Conservation (phyloP, 1,140 invertebrate species). For the Drosophila ananassae region DNA sequence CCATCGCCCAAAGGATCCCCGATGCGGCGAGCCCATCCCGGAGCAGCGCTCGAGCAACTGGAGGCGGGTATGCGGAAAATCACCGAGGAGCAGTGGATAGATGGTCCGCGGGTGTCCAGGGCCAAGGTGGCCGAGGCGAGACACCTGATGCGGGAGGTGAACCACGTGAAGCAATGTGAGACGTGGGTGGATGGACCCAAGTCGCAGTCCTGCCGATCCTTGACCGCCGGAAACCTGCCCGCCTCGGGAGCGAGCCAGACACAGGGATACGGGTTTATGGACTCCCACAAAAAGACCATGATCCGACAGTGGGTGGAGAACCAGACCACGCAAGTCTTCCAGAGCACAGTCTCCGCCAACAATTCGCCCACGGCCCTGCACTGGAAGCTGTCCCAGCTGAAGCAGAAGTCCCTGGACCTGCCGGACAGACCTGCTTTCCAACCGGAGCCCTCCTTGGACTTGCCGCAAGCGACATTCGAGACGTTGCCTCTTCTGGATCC, state of each 20-base stretch:
- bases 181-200: conserved; percentile 97
- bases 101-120: conserved; percentile 94
- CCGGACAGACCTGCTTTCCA: conserved; percentile 59
- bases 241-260: conserved; percentile 59
- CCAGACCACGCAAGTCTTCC: conserved; percentile 91
- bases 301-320: conserved; percentile 97
- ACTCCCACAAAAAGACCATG: conserved; percentile 95
- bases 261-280: conserved; percentile 93
- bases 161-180: conserved; percentile 90
- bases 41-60: conserved; percentile 67
- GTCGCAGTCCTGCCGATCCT: conserved; percentile 69
- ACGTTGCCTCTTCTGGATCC: conserved; percentile 37
- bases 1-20: conserved; percentile 86
- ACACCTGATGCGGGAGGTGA: conserved; percentile 90
- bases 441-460: conserved; percentile 35
- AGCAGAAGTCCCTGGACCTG: conserved; percentile 77
- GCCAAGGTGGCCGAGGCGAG: conserved; percentile 92
- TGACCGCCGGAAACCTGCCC: conserved; percentile 78
- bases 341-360: conserved; percentile 68
- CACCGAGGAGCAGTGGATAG: conserved; percentile 96
- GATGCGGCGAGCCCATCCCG: conserved; percentile 83
- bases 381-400: conserved; percentile 76
- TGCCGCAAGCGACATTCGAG: conserved; percentile 41
- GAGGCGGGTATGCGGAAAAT: conserved; percentile 81
- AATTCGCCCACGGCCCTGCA: conserved; percentile 67